Base-by-base conservation (phyloP, 2,888 invertebrate genomes). In the Mechanitis messenoides region DNA sequence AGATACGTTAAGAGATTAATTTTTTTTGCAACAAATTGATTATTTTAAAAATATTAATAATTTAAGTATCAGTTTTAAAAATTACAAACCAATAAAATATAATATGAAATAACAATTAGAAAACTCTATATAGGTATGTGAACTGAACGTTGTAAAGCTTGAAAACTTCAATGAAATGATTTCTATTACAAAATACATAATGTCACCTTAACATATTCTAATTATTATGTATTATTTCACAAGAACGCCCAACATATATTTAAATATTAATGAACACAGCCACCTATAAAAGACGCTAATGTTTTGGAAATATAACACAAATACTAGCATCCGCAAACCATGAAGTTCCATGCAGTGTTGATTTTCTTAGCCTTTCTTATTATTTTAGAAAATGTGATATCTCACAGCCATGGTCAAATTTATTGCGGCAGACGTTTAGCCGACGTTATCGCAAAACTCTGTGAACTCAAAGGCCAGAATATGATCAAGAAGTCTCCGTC, bases 391-490 rank as follows among this genome's bases (percentile, higher is more conserved):
- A 33, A 50, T 35, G 9, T 45, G 9, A 11, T 42, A 2, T 53
- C 59, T 11, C 62, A 66, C n/a, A 46, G 53, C 4, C 55, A 33
- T 11, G 62, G 59, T 2, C 54, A 68, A 20, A 28, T 60, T n/a
- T 63, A 63, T 31, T 70, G 61, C 1, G 61, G 63, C 28, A 55
- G 68, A 20, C 46, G 65, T 3, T 56, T 79, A 35, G 68, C 77
- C 0, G 60, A 62, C 0, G 67, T 69, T 0, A 7, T 73, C 38
- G 70, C 70, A 3, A 54, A 7, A 11, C 67, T 28, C 45, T 69
- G 9, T 73, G 66, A 58, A 35, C 68, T 57, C 55, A 56, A 59
- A 59, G 50, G 31, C 31, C 28, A 50, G 28, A 60, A 57, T 20
- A 1, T 64, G 61, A 61, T 74, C 60, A 71, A 68, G 56, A 53